Evolutionary conservation across 1,140 invertebrate genomes (phyloP).

Genomic region (Microplitis demolitor): DNA sequence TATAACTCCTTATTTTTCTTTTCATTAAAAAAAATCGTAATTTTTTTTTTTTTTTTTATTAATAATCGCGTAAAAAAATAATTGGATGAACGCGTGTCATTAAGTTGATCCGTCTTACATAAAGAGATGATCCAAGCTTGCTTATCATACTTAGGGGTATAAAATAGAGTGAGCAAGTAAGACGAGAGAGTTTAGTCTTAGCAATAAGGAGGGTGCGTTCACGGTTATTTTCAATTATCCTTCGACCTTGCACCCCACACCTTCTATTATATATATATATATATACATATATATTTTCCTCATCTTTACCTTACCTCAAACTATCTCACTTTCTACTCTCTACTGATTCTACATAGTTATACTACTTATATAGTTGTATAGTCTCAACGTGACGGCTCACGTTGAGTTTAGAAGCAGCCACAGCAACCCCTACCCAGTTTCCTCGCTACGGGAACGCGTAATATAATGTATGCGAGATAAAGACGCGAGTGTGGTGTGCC

Average conservation of each 20-base stretch:
- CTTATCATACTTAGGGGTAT: conserved; percentile 12
- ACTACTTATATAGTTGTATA: background rate
- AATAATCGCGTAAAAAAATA: background rate
- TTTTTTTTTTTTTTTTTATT: no score
- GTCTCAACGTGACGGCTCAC: conserved; percentile 5
- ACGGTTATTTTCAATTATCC: conserved; percentile 63
- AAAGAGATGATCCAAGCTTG: conserved; percentile 12
- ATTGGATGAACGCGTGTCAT: background rate
- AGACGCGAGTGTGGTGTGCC: conserved; percentile 46
- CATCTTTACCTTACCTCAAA: background rate
- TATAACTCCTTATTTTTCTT: background rate
- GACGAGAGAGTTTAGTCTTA: conserved; percentile 42
- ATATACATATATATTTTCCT: background rate
- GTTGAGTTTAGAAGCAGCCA: conserved; percentile 4
- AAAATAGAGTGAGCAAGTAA: conserved; percentile 40
- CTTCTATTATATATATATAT: no score
- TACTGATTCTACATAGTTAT: background rate
- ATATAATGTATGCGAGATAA: conserved; percentile 62
- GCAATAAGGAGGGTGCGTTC: conserved; percentile 35
- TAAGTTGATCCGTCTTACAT: background rate
- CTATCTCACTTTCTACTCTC: no score
- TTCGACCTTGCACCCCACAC: conserved; percentile 38
- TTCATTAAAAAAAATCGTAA: no score
- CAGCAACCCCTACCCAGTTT: background rate
- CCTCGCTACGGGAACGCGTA: conserved; percentile 28